Base-by-base conservation (phyloP, 2,888 invertebrate genomes). In the Caenorhabditis japonica region DNA sequence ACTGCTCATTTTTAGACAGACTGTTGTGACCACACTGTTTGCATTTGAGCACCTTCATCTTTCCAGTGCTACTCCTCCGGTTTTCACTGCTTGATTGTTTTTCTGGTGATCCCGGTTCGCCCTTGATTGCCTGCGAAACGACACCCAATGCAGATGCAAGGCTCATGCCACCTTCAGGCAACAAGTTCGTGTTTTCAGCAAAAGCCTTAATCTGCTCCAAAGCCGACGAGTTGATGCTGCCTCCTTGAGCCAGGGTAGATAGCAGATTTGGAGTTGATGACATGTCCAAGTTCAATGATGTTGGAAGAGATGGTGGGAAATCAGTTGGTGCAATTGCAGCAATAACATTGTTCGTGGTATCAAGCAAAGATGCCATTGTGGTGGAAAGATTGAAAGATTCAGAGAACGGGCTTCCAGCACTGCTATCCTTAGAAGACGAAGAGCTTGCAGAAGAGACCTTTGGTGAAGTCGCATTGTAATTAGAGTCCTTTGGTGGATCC, bases 11-110 rank as follows among this genome's bases (percentile, higher is more conserved):
- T 59, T 82, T 97, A 4, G 94, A 94, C 13, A 92, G 91, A 0
- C 94, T 92, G 0, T 93, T 91, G 82, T 92, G 93, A 56, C 92
- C 92, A 88, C 97, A 97, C 80, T 94, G 94, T 87, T 96, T 96
- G 90, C 97, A 97, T 86, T 93, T 93, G 89, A 93, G 93, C 0
- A 92, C 92, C 89, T 95, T 96, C 36, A 89, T 88, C 74, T 81
- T 89, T 25, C 80, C 79, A 23, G 76, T 72, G 73, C 85, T 59
- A 58, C 69, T 56, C 60, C 78, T 61, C 33, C 72, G 39, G 19
- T 69, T 52, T 46, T 77, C 75, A 19, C 68, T 47, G 56, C 70
- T 66, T 17, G 52, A 30, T 23, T 56, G 47, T 36, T 60, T 70
- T n/a, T 74, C 70, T 13, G 75, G 75, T 92, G 91, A 49, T 1